phyloP scores from a whole-genome alignment of 2,888 invertebrate species.

The Phalera bucephala region DNA sequence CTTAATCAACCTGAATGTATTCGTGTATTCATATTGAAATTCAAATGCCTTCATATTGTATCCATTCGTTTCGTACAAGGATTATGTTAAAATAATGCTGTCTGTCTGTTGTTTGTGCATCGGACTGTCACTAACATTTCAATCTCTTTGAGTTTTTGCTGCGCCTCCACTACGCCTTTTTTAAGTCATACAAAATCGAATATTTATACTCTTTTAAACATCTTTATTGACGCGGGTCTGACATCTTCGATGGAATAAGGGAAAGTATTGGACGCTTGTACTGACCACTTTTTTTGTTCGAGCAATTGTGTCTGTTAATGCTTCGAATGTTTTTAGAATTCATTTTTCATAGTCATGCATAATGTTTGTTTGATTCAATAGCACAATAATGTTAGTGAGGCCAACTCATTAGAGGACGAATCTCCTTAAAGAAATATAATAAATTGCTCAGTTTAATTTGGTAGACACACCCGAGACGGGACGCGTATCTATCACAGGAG shows the following conservation, averaged over 20 bases:
- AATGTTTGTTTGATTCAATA: conserved; percentile 27
- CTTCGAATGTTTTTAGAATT: conserved; percentile 9
- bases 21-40: conserved; percentile 73
- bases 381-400: conserved; percentile 43
- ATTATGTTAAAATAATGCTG: conserved; percentile 80
- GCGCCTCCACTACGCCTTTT: conserved; percentile 57
- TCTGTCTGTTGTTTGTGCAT: conserved; percentile 78
- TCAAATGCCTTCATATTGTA: conserved; percentile 73
- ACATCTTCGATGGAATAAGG: conserved; percentile 60
- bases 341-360: neutral
- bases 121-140: conserved; percentile 79
- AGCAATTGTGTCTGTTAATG: conserved; percentile 14
- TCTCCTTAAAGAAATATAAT: conserved; percentile 74
- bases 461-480: conserved; percentile 78
- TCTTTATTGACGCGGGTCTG: conserved; percentile 77
- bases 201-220: conserved; percentile 78
- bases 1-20: conserved; percentile 69
- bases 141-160: conserved; percentile 74
- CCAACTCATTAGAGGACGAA: conserved; percentile 64
- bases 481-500: conserved; percentile 72
- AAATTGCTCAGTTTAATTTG: conserved; percentile 81
- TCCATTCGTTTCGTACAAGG: conserved; percentile 77
- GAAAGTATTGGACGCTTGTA: conserved; percentile 49
- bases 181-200: conserved; percentile 62
- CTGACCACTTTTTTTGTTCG: conserved; percentile 23